A percentile compares a stretch with the other conserved stretches of the same genome.
Conservation (phyloP, 2,888 invertebrate genomes). For the Nomada lathburiana region DNA sequence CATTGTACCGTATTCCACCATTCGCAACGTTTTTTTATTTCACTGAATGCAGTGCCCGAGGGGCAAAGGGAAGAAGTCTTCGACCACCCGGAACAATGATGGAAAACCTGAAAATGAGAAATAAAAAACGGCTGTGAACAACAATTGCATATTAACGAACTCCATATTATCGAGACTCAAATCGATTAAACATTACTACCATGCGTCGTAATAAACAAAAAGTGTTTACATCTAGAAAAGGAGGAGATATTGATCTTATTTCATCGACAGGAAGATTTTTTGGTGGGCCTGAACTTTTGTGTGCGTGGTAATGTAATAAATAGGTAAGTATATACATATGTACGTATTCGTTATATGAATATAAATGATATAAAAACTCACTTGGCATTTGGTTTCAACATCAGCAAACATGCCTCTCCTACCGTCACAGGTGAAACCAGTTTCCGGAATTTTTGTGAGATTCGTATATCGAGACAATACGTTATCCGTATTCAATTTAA, state of each 20-base stretch:
- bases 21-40: conserved; percentile 92
- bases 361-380: conserved; percentile 75
- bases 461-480: conserved; percentile 64
- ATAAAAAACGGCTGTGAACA: not conserved
- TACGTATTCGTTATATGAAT: too few species aligned
- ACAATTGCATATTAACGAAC: too few species aligned
- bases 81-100: conserved; percentile 92
- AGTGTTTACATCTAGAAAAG: too few species aligned
- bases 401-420: conserved; percentile 94
- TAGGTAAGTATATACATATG: not conserved
- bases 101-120: conserved; percentile 88
- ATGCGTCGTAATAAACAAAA: too few species aligned
- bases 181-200: too few species aligned
- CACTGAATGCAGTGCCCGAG: conserved; percentile 93
- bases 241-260: too few species aligned
- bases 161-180: not conserved
- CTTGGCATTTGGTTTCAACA: conserved; percentile 93
- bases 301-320: too few species aligned
- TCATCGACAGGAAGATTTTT: too few species aligned
- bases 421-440: conserved; percentile 90
- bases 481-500: conserved; percentile 26
- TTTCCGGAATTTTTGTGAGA: conserved; percentile 87
- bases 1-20: conserved; percentile 93
- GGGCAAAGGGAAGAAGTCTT: conserved; percentile 93
- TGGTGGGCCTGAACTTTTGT: too few species aligned